Base-by-base conservation (phyloP, 2,797 vertebrate genomes). In the Aulostomus chinensis region DNA sequence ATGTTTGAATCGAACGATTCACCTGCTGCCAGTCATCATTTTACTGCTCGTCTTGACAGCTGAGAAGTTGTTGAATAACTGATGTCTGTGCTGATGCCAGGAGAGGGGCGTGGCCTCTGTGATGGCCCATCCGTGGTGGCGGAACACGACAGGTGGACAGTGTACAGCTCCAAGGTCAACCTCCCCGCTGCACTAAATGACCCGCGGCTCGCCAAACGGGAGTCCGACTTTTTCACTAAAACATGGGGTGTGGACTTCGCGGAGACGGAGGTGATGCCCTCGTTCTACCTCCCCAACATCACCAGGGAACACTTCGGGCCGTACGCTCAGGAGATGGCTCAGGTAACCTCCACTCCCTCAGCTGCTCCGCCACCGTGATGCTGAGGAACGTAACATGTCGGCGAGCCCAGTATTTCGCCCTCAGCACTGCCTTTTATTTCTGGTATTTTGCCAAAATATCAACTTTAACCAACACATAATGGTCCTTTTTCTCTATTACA, bases 141-240 rank as follows among this genome's bases (percentile, higher is more conserved):
- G 9, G 96, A 98, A 85, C 96, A 97, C 76, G 93, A 96, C 81
- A 84, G 92, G 73, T 99, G 97, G 97, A 99, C 96, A 58, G 88
- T 99, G 73, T 97, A 93, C 89, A 95, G 95, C 92, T 99, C 97
- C 24, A 97, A 95, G 93, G 97, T 99, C 68, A 99, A 99, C 87
- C 95, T 99, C 36, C 96, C 97, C 28, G 97, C 97, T 25, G 97
- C 94, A 32, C 88, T 99, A 66, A 99, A 99, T 56, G 97, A 99
- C 88, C 97, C 97, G 40, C 92, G 96, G 34, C 94, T 98, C 42
- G 92, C 95, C 84, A 99, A 98, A 85, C 91, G 97, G 74, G 97
- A 99, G 90, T 98, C 94, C 0, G 96, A 99, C 92, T 99, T 99
- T 76, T 99, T 99, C 90, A 99, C 97, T 76, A 99, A 99, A 84